phyloP scores from a whole-genome alignment of 1,140 invertebrate species.

The Andricus grossulariae region DNA sequence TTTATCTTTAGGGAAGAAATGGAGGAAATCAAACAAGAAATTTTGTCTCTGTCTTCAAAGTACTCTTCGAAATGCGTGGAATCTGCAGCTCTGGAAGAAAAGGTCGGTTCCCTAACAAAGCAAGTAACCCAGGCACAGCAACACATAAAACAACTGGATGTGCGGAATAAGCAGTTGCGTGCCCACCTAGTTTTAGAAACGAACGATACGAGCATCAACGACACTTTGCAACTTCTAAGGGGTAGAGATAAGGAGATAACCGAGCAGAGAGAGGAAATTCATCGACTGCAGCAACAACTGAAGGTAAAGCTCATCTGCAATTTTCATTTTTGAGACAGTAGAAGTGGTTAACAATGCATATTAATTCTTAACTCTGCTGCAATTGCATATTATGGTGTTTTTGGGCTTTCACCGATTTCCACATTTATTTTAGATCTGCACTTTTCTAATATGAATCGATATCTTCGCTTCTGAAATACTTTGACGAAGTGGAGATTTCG shows the following conservation, averaged over 20 bases:
- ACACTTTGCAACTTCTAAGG: conserved; percentile 67
- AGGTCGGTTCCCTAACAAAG: conserved; percentile 84
- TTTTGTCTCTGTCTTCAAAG: conserved; percentile 91
- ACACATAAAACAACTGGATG: conserved; percentile 86
- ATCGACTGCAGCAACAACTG: conserved; percentile 71
- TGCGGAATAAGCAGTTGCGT: conserved; percentile 85
- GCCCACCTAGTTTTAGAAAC: conserved; percentile 83
- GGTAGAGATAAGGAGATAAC: conserved; percentile 70
- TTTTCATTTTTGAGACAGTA: conserved; percentile 47
- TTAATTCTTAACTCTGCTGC: conserved; percentile 66
- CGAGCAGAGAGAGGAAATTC: conserved; percentile 72
- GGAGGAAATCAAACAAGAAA: conserved; percentile 89
- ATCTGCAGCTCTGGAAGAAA: conserved; percentile 89
- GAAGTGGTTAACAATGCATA: conserved; percentile 65
- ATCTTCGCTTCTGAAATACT: conserved; percentile 8
- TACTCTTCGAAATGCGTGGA: conserved; percentile 95
- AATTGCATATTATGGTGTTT: conserved; percentile 64
- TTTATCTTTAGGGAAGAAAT: conserved; percentile 83
- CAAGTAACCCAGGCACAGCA: conserved; percentile 88
- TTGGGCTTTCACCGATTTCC: conserved; percentile 49
- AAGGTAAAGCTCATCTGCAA: conserved; percentile 60
- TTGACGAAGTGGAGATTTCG: not conserved
- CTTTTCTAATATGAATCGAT: conserved; percentile 33
- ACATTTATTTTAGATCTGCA: conserved; percentile 2
- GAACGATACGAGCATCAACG: conserved; percentile 64